phyloP scores from a whole-genome alignment of 2,888 invertebrate species.

The Acanthoscelides obtectus region DNA sequence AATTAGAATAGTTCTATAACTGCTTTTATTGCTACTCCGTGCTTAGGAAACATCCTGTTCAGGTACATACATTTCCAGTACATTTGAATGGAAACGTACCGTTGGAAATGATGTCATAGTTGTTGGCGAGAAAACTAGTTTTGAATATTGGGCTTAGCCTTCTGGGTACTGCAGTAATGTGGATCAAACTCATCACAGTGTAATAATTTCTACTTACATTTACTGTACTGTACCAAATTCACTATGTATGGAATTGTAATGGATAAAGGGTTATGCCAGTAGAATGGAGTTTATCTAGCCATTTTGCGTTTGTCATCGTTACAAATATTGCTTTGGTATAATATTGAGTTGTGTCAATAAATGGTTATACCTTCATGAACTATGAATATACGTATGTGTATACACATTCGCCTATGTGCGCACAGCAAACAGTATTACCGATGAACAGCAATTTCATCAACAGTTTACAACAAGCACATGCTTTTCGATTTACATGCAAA shows the following conservation, averaged over 20 bases:
- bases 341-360: neutral
- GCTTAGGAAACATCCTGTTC: no score
- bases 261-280: neutral
- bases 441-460: neutral
- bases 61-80: no score
- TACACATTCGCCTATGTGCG: neutral
- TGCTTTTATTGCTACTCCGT: no score
- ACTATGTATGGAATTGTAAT: neutral
- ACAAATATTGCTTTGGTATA: neutral
- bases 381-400: neutral
- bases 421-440: neutral
- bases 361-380: neutral
- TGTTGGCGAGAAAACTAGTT: no score
- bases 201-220: neutral
- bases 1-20: no score
- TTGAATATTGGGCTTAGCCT: no score
- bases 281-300: neutral
- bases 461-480: neutral
- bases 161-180: no score
- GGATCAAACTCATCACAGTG: no score
- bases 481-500: neutral
- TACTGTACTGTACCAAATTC: neutral
- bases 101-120: no score
- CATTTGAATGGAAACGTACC: no score
- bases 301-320: neutral